Conservation (phyloP, 2,888 invertebrate species). For the Ormyrus rosae region DNA sequence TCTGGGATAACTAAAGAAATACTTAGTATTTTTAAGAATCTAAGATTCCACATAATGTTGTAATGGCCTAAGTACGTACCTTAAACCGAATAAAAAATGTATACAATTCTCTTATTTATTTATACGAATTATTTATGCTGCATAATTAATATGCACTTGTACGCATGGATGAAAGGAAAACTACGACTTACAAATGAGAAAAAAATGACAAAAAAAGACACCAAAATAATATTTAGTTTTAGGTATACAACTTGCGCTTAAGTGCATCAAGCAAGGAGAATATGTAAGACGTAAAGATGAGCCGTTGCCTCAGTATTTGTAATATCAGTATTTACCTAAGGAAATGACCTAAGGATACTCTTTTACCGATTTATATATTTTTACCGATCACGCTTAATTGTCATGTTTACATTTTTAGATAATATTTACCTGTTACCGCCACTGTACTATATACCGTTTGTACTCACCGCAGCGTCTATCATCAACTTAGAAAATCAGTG, state of each 20-base stretch:
- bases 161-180: neutral
- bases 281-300: conserved; percentile 33
- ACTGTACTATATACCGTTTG: conserved; percentile 10
- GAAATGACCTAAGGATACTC: conserved; percentile 63
- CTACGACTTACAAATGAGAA: conserved; percentile 22
- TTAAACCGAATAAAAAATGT: neutral
- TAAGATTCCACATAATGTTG: neutral
- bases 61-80: no score
- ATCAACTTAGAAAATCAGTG: neutral
- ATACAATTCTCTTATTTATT: conserved; percentile 33
- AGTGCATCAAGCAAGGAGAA: conserved; percentile 33
- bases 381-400: conserved; percentile 24
- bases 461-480: conserved; percentile 3
- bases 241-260: conserved; percentile 8
- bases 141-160: neutral
- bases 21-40: conserved; percentile 3
- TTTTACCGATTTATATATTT: conserved; percentile 47
- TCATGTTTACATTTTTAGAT: conserved; percentile 6
- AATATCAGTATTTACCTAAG: conserved; percentile 72
- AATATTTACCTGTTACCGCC: conserved; percentile 42
- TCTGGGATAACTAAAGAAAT: conserved; percentile 9
- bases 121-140: conserved; percentile 31
- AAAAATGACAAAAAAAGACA: conserved; percentile 36
- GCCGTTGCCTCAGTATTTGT: conserved; percentile 71
- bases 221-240: conserved; percentile 54